Conservation (phyloP, 2,888 invertebrate genomes). For the Hoplodrina ambigua region DNA sequence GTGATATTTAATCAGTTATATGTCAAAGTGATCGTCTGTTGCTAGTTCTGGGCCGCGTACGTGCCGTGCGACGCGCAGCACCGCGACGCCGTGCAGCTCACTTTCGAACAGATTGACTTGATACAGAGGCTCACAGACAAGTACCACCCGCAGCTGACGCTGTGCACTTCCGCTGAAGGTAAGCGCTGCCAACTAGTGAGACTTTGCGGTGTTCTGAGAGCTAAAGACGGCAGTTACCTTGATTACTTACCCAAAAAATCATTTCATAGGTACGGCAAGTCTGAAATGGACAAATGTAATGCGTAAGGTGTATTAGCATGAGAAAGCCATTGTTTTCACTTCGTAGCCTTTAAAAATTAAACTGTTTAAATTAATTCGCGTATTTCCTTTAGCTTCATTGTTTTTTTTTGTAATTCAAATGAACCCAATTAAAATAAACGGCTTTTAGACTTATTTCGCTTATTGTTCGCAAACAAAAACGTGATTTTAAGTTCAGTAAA, state of each 20-base stretch:
- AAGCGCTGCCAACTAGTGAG: constrained; percentile 61
- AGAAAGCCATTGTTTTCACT: constrained; percentile 74
- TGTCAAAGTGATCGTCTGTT: constrained; percentile 69
- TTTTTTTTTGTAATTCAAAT: constrained; percentile 68
- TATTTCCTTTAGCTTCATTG: constrained; percentile 63
- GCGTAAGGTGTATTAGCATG: constrained; percentile 74
- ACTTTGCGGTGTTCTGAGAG: neutral
- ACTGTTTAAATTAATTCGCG: constrained; percentile 63
- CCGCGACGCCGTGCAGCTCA: constrained; percentile 95
- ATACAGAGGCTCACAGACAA: constrained; percentile 95
- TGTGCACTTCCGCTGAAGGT: constrained; percentile 95
- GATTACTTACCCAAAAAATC: constrained; percentile 11
- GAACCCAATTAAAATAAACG: constrained; percentile 59
- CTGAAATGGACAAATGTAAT: constrained; percentile 62
- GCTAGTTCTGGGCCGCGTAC: constrained; percentile 97
- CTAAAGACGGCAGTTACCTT: neutral
- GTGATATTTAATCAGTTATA: constrained; percentile 80
- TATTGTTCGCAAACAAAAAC: constrained; percentile 57
- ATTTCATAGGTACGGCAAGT: constrained; percentile 44
- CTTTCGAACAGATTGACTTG: constrained; percentile 96
- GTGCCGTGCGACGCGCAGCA: constrained; percentile 95
- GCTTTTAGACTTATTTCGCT: constrained; percentile 53
- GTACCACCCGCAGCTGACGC: constrained; percentile 94
- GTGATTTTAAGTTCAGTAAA: constrained; percentile 44
- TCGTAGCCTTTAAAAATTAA: constrained; percentile 61